Base-by-base conservation (phyloP, 2,113 vertebrate species). In the Protomyctophum bolini region DNA sequence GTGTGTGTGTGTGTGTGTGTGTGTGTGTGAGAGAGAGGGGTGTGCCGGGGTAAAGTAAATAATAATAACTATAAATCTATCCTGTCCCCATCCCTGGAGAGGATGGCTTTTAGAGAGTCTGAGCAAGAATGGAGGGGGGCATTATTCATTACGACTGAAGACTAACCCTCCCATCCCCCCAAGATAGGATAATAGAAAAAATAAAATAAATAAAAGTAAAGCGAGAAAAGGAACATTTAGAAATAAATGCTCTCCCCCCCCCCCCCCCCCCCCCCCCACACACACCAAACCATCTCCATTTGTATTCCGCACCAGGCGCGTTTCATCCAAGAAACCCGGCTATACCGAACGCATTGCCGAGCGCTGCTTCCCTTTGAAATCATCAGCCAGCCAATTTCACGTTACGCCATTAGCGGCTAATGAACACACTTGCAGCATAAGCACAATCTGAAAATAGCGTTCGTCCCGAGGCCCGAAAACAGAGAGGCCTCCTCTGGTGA, bases 31-130 rank as follows among this genome's bases (percentile, higher is more conserved):
- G 33, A 2, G 33, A 4, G 33, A 0, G 33, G 33, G 33, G 1
- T 41, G 33, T 3, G 9, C 60, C 73, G 66, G 48, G 54, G 60
- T n/a, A 51, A 80, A 85, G 83, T 81, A 81, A 79, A 87, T 83
- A 84, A 85, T 86, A 89, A 86, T 83, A 88, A 86, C 68, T 84
- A 83, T 82, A 73, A 81, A 89, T 91, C 85, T 85, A 75, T 79
- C 61, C 74, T 79, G 75, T 73, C 75, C 62, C 66, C 52, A 66
- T 69, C 70, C 84, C 87, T 66, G 33, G 33, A 47, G 67, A 84
- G 79, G 88, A 82, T 33, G 77, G 66, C 69, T 88, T 89, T 87
- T 84, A 89, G 86, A 83, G 73, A 83, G 80, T 71, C 78, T 80
- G 82, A 89, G 80, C 84, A 86, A 87, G 87, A 80, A 76, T 83